Percentiles rank a stretch among this genome's conserved stretches.
These are phyloP conservation scores for Ia io DNA, from an alignment of 2,113 vertebrate genomes.

Conservation along the genomic window DNA sequence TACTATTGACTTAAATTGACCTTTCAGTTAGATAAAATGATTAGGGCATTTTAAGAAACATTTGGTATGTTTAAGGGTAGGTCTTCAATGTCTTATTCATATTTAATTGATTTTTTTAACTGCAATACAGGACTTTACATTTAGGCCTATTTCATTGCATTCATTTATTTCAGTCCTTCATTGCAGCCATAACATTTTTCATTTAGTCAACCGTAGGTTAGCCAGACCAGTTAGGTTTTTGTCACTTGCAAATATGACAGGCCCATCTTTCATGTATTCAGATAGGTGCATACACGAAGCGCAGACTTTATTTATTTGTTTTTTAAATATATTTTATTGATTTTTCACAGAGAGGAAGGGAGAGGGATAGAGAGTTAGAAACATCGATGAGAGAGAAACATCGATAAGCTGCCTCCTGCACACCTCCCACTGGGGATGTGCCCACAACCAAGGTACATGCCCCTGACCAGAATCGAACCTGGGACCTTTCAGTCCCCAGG, in stretches of 20 bases:
- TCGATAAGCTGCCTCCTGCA: too few species aligned
- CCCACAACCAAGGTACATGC: too few species aligned
- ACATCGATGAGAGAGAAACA: too few species aligned
- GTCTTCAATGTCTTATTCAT: background rate
- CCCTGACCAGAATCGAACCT: too few species aligned
- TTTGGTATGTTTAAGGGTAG: background rate
- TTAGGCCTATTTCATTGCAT: background rate
- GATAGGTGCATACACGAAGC: background rate
- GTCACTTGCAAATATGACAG: background rate
- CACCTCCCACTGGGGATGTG: too few species aligned
- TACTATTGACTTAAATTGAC: conserved; percentile 31
- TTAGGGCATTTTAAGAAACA: conserved; percentile 2
- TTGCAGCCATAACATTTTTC: background rate
- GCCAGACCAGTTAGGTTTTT: background rate
- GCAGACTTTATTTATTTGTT: background rate
- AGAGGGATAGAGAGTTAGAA: too few species aligned
- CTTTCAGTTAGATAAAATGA: conserved; percentile 15
- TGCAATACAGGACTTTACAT: background rate
- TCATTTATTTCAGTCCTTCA: background rate
- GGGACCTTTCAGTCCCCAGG: too few species aligned
- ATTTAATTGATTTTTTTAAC: background rate
- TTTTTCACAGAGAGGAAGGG: too few species aligned
- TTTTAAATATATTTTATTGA: too few species aligned
- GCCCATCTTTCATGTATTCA: background rate
- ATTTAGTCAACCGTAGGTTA: background rate